Evolutionary conservation across 1,140 invertebrate genomes (phyloP).

Genomic region (Apis mellifera): DNA sequence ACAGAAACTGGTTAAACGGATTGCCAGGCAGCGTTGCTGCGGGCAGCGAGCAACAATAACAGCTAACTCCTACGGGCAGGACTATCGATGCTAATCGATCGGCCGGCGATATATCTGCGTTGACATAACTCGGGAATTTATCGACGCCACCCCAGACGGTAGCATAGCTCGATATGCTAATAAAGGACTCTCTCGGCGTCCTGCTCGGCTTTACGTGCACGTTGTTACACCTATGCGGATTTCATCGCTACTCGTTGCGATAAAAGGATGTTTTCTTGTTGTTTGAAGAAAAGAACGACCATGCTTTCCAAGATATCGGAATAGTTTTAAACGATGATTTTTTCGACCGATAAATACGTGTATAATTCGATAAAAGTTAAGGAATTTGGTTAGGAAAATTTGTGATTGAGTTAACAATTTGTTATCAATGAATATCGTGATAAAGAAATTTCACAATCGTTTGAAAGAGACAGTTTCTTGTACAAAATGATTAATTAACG

Average conservation of each 20-base stretch:
- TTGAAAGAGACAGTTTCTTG: too few species aligned
- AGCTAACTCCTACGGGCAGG: constrained; percentile 60
- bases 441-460: too few species aligned
- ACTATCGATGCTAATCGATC: constrained; percentile 76
- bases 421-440: too few species aligned
- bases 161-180: constrained; percentile 71
- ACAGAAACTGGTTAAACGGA: constrained; percentile 55
- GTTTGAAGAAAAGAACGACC: neutral
- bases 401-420: too few species aligned
- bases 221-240: constrained; percentile 25
- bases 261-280: neutral
- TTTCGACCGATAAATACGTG: too few species aligned
- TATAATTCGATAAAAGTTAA: too few species aligned
- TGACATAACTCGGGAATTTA: constrained; percentile 77
- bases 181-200: constrained; percentile 70
- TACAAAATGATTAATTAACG: neutral
- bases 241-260: constrained; percentile 14
- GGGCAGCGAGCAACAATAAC: constrained; percentile 66
- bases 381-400: too few species aligned
- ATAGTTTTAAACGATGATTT: too few species aligned
- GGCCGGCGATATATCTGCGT: constrained; percentile 72
- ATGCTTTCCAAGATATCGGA: neutral
- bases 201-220: constrained; percentile 20
- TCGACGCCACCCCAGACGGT: constrained; percentile 70
- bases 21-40: constrained; percentile 61